Evolutionary conservation across 1,140 invertebrate species (phyloP), one percentile per base, ranked within the genome.

Genomic region (Halesus radiatus): DNA sequence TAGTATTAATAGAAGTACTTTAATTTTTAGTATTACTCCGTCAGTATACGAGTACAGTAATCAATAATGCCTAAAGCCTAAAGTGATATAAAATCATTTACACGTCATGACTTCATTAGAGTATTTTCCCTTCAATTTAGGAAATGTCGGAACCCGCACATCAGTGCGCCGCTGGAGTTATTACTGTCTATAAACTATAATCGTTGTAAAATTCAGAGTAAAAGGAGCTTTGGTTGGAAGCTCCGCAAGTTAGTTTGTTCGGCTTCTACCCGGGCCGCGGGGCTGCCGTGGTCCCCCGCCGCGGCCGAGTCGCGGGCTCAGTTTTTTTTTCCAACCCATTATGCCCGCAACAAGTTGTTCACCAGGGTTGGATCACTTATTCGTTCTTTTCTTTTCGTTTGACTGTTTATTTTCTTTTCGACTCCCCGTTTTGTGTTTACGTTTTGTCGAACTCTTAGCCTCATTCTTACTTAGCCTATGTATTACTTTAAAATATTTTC

Each of bases 271-370:
- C 16, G 18, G 16, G 5, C 15, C 32, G n/a, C 54, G 73, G 50
- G n/a, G 54, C 22, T 3, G 37, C 32, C n/a, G 52, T 3, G 5
- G 37, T 20, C 10, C 64, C 64, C 23, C 64, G 64, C 29, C 26
- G 64, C 64, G 64, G 64, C 15, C 6, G n/a, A 20, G 29, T 29
- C 73, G 26, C 20, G 32, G 75, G 8, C 10, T 10, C 0, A 7
- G 23, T 15, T 58, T 56, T 68, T 56, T 68, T 70, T 77, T 66
- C 23, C 60, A 22, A n/a, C 37, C 76, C 56, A 66, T 76, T 77
- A 66, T 53, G 20, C 58, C 76, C 76, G 76, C 76, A 77, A 77
- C 76, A 77, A 77, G 76, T 77, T 77, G 76, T 52, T 52, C 76
- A 18, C 18, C 58, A 76, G 75, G 56, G 29, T 29, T 45, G 56